These are phyloP conservation scores for Thunnus thynnus DNA, from an alignment of 2,113 vertebrate species.

Conservation along the genomic window DNA sequence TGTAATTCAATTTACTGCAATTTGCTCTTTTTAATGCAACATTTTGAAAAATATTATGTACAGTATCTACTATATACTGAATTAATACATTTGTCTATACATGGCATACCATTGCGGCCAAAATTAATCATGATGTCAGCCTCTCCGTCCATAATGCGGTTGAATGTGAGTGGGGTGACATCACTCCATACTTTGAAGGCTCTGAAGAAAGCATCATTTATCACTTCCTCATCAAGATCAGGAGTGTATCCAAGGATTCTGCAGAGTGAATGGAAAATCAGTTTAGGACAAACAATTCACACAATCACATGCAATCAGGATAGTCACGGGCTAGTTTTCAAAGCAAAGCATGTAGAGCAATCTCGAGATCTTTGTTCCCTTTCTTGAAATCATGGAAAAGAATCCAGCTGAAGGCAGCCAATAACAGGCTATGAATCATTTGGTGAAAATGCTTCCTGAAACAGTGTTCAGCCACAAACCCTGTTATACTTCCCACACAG, in stretches of 20 bases:
- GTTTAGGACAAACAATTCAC: background rate
- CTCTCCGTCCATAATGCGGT: conserved; percentile 93
- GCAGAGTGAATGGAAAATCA: conserved; percentile 19
- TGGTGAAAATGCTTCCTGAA: conserved; percentile 43
- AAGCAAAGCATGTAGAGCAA: background rate
- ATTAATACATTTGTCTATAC: background rate
- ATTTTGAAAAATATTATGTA: background rate
- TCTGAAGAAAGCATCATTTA: conserved; percentile 95
- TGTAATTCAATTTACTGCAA: too few relatives aligned
- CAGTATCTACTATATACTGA: background rate
- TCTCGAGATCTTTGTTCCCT: background rate
- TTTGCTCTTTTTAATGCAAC: background rate
- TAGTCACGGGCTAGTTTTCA: background rate
- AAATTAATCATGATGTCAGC: conserved; percentile 99
- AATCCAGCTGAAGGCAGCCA: conserved; percentile 5
- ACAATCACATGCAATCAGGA: background rate
- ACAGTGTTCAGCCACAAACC: conserved; percentile 39
- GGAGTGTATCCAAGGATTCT: conserved; percentile 95
- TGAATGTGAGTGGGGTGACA: conserved; percentile 92
- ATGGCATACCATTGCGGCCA: conserved; percentile 93
- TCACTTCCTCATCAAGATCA: conserved; percentile 94
- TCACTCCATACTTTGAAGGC: conserved; percentile 98
- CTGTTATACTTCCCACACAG: conserved; percentile 18
- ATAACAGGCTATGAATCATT: conserved; percentile 56
- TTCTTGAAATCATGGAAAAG: conserved; percentile 15